Evolutionary conservation across 37 sponge, comb jelly and placozoan genomes (phyloP).

Genomic region (Ianthella basta): DNA sequence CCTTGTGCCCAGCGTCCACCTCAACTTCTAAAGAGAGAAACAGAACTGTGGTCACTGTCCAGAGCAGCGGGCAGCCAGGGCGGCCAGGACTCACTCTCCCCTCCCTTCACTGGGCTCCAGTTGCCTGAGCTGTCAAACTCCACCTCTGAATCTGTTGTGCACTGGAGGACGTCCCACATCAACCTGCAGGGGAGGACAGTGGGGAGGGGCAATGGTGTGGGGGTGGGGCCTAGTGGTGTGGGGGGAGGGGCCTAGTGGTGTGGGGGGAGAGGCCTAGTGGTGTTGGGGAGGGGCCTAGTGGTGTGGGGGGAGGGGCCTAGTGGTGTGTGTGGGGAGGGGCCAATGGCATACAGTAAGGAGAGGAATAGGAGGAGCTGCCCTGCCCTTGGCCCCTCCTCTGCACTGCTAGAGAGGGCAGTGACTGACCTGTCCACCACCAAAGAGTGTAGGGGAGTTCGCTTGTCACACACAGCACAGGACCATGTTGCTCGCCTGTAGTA

Average conservation of each 20-base stretch:
- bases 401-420: too few species aligned
- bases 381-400: too few species aligned
- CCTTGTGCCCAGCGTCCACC: neutral
- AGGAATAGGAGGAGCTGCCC: too few species aligned
- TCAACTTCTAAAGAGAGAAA: neutral
- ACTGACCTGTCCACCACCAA: conserved; percentile 88
- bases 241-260: neutral
- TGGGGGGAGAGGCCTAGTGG: neutral
- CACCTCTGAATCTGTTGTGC: conserved; percentile 41
- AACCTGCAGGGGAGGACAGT: conserved; percentile 55
- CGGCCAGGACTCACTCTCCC: neutral
- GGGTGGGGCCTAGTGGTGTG: neutral
- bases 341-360: neutral
- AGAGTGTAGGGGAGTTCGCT: conserved; percentile 52
- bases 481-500: conserved; percentile 79
- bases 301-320: neutral
- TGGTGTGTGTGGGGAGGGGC: neutral
- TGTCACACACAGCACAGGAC: conserved; percentile 95
- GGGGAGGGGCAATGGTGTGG: neutral
- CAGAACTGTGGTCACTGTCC: too few species aligned
- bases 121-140: conserved; percentile 69
- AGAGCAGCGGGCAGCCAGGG: too few species aligned
- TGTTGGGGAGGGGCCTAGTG: neutral
- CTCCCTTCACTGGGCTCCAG: conserved; percentile 60
- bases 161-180: conserved; percentile 71